Evolutionary conservation across 2,113 vertebrate genomes (phyloP).

Genomic region (Pao palembangensis): DNA sequence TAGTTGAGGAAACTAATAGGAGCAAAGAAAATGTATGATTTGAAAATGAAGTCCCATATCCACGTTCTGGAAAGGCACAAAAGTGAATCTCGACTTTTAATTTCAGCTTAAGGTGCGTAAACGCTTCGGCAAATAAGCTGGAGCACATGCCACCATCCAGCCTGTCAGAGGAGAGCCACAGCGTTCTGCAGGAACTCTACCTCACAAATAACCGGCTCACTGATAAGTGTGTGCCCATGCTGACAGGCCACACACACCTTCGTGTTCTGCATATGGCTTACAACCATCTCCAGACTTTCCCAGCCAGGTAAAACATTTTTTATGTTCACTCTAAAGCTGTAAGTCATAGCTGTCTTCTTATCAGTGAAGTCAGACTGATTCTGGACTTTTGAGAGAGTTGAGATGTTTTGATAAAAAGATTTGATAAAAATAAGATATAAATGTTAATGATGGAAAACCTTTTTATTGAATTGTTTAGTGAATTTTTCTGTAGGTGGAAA

Average conservation of each 20-base stretch:
- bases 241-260: conserved; percentile 90
- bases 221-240: conserved; percentile 91
- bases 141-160: conserved; percentile 91
- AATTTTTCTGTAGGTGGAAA: too few relatives aligned
- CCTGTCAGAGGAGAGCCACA: conserved; percentile 89
- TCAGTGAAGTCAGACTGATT: not conserved
- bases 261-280: conserved; percentile 95
- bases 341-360: too few relatives aligned
- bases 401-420: too few relatives aligned
- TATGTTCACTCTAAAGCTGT: not conserved
- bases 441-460: too few relatives aligned
- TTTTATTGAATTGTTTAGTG: too few relatives aligned
- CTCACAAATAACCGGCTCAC: conserved; percentile 94
- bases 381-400: not conserved
- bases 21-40: not conserved
- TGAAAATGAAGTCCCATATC: conserved; percentile 13
- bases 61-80: not conserved
- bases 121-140: conserved; percentile 94
- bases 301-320: conserved; percentile 81
- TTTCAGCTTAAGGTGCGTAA: conserved; percentile 87
- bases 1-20: not conserved
- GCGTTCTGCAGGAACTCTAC: conserved; percentile 93
- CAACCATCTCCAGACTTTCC: conserved; percentile 94
- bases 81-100: not conserved
- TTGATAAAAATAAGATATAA: too few relatives aligned